Base-by-base conservation (phyloP, 2,113 vertebrate genomes). In the Nesogale talazaci region DNA sequence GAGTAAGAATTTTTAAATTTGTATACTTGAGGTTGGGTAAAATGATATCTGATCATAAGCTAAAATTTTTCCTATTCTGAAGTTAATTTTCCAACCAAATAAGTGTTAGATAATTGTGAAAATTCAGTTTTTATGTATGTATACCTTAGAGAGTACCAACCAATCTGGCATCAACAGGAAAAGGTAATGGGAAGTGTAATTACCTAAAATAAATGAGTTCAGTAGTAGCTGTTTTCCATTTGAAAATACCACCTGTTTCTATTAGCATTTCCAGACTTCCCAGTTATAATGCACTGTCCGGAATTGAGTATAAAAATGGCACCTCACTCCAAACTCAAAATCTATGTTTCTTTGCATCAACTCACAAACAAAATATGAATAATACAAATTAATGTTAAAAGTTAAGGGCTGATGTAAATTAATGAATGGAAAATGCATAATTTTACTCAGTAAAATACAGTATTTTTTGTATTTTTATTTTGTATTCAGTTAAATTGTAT, bases 181-280 rank as follows among this genome's bases (percentile, higher is more conserved):
- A 88, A 97, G 57, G 59, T 92, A 97, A 96, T 96, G 96, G 97
- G 86, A 95, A 97, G 70, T 80, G n/a, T 95, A 96, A 97, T 97
- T 97, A 95, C 77, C 76, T 96, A 83, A 93, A 95, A 95, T 95
- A 97, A 97, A 97, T 96, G 95, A 97, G 56, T 29, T 95, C 90
- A 94, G 46, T 56, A 74, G 87, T 97, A 77, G 59, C 86, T 97
- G n/a, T 91, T 96, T 98, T 95, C 86, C 25, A 25, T 92, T 97
- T 95, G 79, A 96, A 97, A 98, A 94, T 83, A 82, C 36, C 74
- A 95, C 83, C 90, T 97, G 96, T 96, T 96, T 96, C 8, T 91
- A 52, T 83, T 59, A 92, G 92, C 79, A 82, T 95, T 97, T 88
- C 42, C 93, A 22, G 92, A 67, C 78, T 91, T 94, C 67, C 3